Evolutionary conservation across 2,888 invertebrate genomes (phyloP).

Genomic region (Lasioglossum vierecki): DNA sequence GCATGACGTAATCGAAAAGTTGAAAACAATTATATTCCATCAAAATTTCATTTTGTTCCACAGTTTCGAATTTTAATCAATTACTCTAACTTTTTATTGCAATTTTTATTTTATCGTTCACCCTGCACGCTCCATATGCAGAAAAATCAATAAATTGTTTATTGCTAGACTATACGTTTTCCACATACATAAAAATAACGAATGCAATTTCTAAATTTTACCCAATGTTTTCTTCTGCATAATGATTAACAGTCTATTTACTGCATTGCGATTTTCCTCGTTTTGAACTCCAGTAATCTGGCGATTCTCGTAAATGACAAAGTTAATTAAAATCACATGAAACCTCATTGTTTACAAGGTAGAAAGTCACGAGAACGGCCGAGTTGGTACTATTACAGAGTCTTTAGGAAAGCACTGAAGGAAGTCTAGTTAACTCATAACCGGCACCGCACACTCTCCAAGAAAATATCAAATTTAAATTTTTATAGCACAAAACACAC

Average conservation of each 20-base stretch:
- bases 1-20: background rate
- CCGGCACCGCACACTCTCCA: conserved; percentile 6
- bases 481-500: conserved; percentile 16
- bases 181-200: no score
- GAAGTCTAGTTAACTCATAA: conserved; percentile 25
- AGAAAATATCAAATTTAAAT: conserved; percentile 26
- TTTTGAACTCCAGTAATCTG: background rate
- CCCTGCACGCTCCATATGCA: background rate
- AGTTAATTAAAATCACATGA: background rate
- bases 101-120: background rate
- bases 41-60: background rate
- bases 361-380: background rate
- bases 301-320: background rate
- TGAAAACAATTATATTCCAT: background rate
- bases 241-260: background rate
- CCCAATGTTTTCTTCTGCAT: background rate
- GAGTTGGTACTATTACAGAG: conserved; percentile 8
- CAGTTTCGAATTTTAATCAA: background rate
- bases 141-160: background rate
- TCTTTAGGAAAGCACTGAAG: conserved; percentile 2
- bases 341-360: background rate
- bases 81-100: background rate
- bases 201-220: no score
- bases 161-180: background rate
- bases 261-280: background rate